Conservation (phyloP, 2,888 invertebrate genomes). For the Macrosiphum euphorbiae region DNA sequence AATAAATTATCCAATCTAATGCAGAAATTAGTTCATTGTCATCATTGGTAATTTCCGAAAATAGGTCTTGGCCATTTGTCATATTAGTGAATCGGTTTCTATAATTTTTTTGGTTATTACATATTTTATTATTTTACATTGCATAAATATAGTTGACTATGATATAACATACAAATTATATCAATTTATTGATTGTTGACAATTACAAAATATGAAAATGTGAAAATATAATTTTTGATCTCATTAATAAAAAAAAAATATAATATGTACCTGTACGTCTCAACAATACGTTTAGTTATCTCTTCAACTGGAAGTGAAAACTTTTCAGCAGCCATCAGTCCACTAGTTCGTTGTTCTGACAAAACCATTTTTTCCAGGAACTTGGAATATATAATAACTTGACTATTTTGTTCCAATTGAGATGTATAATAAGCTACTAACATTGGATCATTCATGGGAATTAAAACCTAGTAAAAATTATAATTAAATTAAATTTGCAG, state of each 20-base stretch:
- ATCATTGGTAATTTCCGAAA: conserved; percentile 75
- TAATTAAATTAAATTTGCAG: not conserved
- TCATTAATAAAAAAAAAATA: conserved; percentile 3
- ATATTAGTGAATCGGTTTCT: conserved; percentile 48
- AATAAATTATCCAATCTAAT: conserved; percentile 89
- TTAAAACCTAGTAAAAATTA: conserved; percentile 74
- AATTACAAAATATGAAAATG: not conserved
- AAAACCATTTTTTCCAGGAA: conserved; percentile 78
- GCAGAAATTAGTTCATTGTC: conserved; percentile 83
- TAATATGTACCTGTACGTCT: conserved; percentile 74
- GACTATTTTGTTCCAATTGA: conserved; percentile 78
- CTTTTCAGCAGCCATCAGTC: conserved; percentile 79
- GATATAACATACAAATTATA: not conserved
- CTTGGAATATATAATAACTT: conserved; percentile 77
- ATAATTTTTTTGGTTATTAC: not conserved
- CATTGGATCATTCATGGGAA: conserved; percentile 81
- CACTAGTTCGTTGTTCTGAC: conserved; percentile 76
- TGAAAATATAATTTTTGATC: not conserved
- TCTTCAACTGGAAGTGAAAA: conserved; percentile 86
- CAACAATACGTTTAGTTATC: conserved; percentile 88
- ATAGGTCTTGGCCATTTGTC: conserved; percentile 36
- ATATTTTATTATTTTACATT: not conserved
- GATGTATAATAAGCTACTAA: conserved; percentile 89
- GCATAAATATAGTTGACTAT: not conserved
- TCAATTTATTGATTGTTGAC: not conserved